Evolutionary conservation across 2,797 vertebrate genomes (phyloP).

Genomic region (Phataginus tetradactyla): DNA sequence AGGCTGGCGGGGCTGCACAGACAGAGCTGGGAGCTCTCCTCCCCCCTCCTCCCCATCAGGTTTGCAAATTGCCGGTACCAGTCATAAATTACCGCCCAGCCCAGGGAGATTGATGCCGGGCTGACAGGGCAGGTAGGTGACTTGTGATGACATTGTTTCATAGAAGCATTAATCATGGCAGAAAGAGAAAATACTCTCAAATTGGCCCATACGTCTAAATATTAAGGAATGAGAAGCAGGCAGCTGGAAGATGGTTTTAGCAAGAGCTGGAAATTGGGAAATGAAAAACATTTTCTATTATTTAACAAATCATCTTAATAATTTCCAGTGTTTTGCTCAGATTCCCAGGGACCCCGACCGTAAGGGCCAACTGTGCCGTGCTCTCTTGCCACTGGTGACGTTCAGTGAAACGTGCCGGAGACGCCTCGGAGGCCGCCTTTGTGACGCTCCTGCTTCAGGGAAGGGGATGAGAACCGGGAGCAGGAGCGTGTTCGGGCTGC

Average conservation of each 20-base stretch:
- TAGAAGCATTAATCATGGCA: constrained; percentile 94
- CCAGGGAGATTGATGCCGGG: constrained; percentile 86
- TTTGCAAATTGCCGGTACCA: constrained; percentile 94
- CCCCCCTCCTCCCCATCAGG: constrained; percentile 91
- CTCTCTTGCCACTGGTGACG: constrained; percentile 62
- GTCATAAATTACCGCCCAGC: constrained; percentile 93
- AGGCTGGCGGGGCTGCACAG: constrained; percentile 90
- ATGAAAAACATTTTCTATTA: constrained; percentile 87
- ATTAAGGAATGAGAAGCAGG: constrained; percentile 89
- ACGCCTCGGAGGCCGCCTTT: constrained; percentile 11
- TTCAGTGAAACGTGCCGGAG: constrained; percentile 68
- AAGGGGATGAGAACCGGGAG: not conserved
- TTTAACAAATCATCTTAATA: constrained; percentile 88
- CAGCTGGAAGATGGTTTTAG: constrained; percentile 82
- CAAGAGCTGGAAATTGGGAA: constrained; percentile 84
- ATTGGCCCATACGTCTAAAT: constrained; percentile 94
- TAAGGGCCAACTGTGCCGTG: constrained; percentile 48
- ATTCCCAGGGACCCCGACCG: constrained; percentile 66
- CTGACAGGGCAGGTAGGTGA: constrained; percentile 91
- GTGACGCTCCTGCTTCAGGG: not conserved
- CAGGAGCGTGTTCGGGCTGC: not conserved
- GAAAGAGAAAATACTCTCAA: constrained; percentile 90
- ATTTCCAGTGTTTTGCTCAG: constrained; percentile 66
- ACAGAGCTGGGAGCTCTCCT: constrained; percentile 80
- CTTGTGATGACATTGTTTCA: constrained; percentile 91